A percentile compares a stretch with the other conserved stretches of the same genome.
Evolutionary conservation across 2,113 vertebrate genomes (phyloP).

Genomic region (Panurus biarmicus): DNA sequence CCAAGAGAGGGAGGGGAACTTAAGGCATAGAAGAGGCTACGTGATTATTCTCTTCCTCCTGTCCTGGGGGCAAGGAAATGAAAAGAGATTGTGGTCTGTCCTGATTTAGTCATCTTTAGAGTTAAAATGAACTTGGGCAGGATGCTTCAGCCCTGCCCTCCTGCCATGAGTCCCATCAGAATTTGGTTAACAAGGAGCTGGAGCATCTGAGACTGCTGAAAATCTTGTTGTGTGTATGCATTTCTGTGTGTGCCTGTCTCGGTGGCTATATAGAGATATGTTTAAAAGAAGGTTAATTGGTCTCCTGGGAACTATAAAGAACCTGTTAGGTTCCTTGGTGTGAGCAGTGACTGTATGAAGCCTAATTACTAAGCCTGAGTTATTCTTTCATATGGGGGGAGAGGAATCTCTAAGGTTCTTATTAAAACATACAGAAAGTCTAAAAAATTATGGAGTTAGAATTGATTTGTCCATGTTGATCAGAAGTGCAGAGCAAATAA

Average conservation of each 20-base stretch:
- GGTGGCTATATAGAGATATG: conserved; percentile 3
- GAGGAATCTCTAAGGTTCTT: conserved; percentile 68
- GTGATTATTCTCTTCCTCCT: background rate
- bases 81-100: background rate
- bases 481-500: conserved; percentile 23
- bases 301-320: conserved; percentile 42
- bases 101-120: background rate
- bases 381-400: background rate
- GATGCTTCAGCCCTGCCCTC: background rate
- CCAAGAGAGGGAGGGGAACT: background rate
- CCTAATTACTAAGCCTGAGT: conserved; percentile 58
- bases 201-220: background rate
- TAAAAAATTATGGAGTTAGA: conserved; percentile 21
- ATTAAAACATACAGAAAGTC: conserved; percentile 62
- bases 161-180: background rate
- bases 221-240: background rate
- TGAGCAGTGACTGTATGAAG: conserved; percentile 9
- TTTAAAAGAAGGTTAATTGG: conserved; percentile 62
- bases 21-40: background rate
- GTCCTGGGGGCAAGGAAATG: background rate
- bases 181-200: conserved; percentile 16
- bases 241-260: background rate
- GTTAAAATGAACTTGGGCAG: background rate
- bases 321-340: conserved; percentile 39
- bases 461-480: conserved; percentile 9